Evolutionary conservation across 2,113 vertebrate species (phyloP), one percentile per base, ranked within the genome.

Genomic region (Phrynosoma blainvillii): DNA sequence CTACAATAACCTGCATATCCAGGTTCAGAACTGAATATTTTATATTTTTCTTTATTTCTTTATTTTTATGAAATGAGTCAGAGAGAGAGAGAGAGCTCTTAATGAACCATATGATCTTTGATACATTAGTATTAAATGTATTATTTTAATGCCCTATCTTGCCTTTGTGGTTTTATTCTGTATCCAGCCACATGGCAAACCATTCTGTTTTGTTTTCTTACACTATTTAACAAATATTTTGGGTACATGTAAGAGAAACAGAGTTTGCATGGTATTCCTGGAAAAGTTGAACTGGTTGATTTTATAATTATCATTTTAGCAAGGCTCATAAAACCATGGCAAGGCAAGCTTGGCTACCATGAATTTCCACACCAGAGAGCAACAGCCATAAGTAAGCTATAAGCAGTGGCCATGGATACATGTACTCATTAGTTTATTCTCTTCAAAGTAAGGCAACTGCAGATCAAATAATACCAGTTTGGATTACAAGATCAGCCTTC

Each of bases 401-500:
- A 40, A 59, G 23, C 62, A 27, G 66, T 32, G 5, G 32, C 66
- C 36, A 12, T 23, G 36, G 62, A 66, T 66, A 18, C 47, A 47
- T 59, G 56, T 12, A 59, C 14, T 59, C 56, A 59, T 59, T 14
- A 16, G 11, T 13, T 59, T 16, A 12, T 59, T 59, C 56, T 59
- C 56, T 59, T 59, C 56, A 59, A 16, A 59, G 27, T 21, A 84
- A 71, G 16, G 20, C 47, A 21, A 84, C 30, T 36, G 47, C 47
- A 54, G 18, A 73, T 20, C 47, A 47, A 6, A 56, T 10, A 23
- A 1, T 71, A 32, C n/a, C 25, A 59, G 59, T 68, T 74, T 84
- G 32, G 20, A 84, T 82, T 82, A 82, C n/a, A 84, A 84, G 32
- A 84, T 74, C 59, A 56, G 21, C 5, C n/a, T 84, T 59, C 56